Base-by-base conservation (phyloP, 53 echinoderm and acorn worm genomes). In the Henricia sp. region DNA sequence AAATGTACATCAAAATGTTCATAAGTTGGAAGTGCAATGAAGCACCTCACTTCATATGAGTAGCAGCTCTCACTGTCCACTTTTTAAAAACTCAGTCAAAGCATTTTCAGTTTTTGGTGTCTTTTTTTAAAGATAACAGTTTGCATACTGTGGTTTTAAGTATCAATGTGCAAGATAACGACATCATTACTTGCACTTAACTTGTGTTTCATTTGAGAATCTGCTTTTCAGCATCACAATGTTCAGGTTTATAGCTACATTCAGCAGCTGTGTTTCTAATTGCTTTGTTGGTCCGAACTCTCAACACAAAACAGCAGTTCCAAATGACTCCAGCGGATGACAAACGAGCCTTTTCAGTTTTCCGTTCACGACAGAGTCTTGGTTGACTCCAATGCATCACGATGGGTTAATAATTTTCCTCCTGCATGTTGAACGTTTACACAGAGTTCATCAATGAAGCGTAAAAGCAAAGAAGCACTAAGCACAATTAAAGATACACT, bases 401-500 rank as follows among this genome's bases (percentile, higher is more conserved):
- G 25, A 28, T 70, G n/a, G 51, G 52, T 38, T 76, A n/a, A n/a
- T n/a, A n/a, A n/a, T 76, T 27, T 59, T 37, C 30, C 57, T 14
- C 76, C 59, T 29, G 26, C 46, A 64, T 62, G 33, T 6, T 34
- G 44, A 63, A 80, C 43, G 64, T 50, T 63, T 34, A 19, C 63
- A 28, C 11, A 16, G 80, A 80, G 80, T 80, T 80, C 57, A 48
- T 53, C 25, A 24, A 44, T 63, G 80, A 80, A 63, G 64, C 50
- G 32, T 29, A 70, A 70, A 70, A 70, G 46, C 43, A 70, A 70
- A 43, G 29, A 27, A 70, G 70, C 44, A 27, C 60, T 38, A 80
- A 80, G 80, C 80, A 80, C 50, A 44, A 63, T 63, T 30, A 80
- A 80, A 80, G 80, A 36, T 80, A 44, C 28, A 60, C 13, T 80